Percentiles rank a stretch among this genome's conserved stretches.
Evolutionary conservation across 2,888 invertebrate species (phyloP).

Genomic region (Pomacea canaliculata): DNA sequence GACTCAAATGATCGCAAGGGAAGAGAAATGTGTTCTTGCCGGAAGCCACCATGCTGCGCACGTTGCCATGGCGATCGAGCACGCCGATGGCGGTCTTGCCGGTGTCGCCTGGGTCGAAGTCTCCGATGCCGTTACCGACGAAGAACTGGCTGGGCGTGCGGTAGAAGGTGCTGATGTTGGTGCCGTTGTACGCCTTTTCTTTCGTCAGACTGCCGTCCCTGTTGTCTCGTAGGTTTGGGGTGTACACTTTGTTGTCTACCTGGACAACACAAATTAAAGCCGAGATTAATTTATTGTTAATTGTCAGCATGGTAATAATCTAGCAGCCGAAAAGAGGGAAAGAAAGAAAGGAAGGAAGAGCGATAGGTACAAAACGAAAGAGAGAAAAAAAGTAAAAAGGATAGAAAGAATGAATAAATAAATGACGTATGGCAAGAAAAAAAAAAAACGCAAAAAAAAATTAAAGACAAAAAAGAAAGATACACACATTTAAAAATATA

Average conservation of each 20-base stretch:
- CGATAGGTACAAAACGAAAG: neutral
- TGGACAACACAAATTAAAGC: neutral
- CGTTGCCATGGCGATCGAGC: conserved; percentile 26
- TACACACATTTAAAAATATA: too few relatives aligned
- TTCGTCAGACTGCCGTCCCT: conserved; percentile 27
- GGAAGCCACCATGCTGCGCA: conserved; percentile 39
- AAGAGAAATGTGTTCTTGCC: neutral
- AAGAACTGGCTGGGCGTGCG: conserved; percentile 46
- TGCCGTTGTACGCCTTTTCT: conserved; percentile 45
- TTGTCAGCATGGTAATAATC: too few relatives aligned
- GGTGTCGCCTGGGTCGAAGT: conserved; percentile 41
- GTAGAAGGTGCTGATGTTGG: conserved; percentile 36
- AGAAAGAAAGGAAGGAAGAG: neutral
- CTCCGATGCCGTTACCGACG: conserved; percentile 35
- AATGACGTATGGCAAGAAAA: too few relatives aligned
- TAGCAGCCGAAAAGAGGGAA: neutral
- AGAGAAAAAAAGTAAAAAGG: too few relatives aligned
- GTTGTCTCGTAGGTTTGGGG: conserved; percentile 14
- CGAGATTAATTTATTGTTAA: neutral
- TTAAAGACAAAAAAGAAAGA: too few relatives aligned
- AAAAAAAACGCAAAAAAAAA: too few relatives aligned
- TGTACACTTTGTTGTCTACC: neutral
- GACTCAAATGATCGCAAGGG: too few relatives aligned
- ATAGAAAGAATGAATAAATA: too few relatives aligned
- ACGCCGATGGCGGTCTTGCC: conserved; percentile 36